Conservation (phyloP, 2,797 vertebrate species). For the Acrossocheilus wenchowensis region DNA sequence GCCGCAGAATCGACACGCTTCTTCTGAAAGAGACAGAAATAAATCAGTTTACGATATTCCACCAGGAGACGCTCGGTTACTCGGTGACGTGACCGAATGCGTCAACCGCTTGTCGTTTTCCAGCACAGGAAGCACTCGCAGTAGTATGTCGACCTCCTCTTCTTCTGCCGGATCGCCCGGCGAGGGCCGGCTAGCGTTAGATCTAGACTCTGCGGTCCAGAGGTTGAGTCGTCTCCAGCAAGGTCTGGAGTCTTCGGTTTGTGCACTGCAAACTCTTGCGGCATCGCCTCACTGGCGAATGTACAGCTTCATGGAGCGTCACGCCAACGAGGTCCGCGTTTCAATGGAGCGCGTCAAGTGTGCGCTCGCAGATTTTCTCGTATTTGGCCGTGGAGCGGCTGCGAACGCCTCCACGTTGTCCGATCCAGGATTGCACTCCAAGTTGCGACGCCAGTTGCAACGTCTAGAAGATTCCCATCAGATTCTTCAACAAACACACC, state of each 20-base stretch:
- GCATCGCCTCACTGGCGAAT: conserved; percentile 88
- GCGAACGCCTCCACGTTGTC: conserved; percentile 84
- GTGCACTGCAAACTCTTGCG: conserved; percentile 78
- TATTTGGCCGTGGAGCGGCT: conserved; percentile 83
- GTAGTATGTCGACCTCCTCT: conserved; percentile 97
- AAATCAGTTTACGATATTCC: conserved; percentile 89
- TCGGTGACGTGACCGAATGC: conserved; percentile 85
- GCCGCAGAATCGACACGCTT: conserved; percentile 69
- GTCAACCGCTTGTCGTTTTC: conserved; percentile 95
- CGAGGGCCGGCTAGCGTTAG: conserved; percentile 83
- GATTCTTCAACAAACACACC: conserved; percentile 89
- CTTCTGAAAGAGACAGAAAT: conserved; percentile 66
- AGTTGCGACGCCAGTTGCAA: conserved; percentile 88
- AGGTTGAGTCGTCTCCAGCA: conserved; percentile 84
- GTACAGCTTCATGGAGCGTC: conserved; percentile 86
- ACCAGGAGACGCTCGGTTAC: conserved; percentile 73
- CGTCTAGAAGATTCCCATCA: conserved; percentile 93
- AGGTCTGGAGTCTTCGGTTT: conserved; percentile 79
- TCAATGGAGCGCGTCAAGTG: conserved; percentile 85
- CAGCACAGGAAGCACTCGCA: conserved; percentile 91
- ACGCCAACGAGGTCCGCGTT: conserved; percentile 83
- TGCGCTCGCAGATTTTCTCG: conserved; percentile 83
- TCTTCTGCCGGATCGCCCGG: conserved; percentile 84
- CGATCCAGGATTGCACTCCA: conserved; percentile 84
- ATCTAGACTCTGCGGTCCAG: conserved; percentile 88